Percentiles rank a stretch among this genome's conserved stretches.
phyloP scores from a whole-genome alignment of 2,888 invertebrate genomes.

The Athalia rosae region DNA sequence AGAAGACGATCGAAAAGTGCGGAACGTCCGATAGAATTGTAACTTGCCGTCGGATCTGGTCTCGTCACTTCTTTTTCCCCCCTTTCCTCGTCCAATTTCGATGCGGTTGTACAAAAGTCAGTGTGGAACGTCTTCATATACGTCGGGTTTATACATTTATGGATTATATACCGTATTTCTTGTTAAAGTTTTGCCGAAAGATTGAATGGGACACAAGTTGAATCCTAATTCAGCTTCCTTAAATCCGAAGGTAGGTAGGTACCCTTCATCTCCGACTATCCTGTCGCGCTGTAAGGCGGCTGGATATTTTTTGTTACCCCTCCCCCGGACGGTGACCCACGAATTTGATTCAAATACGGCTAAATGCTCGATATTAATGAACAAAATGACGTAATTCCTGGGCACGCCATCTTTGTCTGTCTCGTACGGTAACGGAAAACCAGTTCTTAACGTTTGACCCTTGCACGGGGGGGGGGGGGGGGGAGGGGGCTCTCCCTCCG shows the following conservation, averaged over 20 bases:
- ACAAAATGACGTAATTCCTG: conserved; percentile 28
- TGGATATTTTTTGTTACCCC: not conserved
- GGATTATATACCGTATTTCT: not conserved
- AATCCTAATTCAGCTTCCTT: too few relatives aligned
- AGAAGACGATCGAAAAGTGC: not conserved
- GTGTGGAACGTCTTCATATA: not conserved
- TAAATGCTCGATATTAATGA: conserved; percentile 23
- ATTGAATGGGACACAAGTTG: too few relatives aligned
- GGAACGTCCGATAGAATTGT: conserved; percentile 13
- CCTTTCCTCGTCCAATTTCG: not conserved
- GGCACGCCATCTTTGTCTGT: conserved; percentile 34
- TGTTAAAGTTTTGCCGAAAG: too few relatives aligned
- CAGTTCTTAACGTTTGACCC: conserved; percentile 56
- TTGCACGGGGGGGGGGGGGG: conserved; percentile 49
- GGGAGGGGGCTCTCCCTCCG: too few relatives aligned
- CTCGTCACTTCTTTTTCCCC: not conserved
- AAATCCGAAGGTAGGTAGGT: too few relatives aligned
- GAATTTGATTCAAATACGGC: not conserved
- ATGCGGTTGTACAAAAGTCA: not conserved
- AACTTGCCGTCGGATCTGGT: conserved; percentile 35
- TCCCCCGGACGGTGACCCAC: not conserved
- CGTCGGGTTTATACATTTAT: not conserved
- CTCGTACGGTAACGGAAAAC: conserved; percentile 46
- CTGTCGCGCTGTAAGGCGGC: not conserved
- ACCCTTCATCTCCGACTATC: not conserved